These are phyloP conservation scores for Eremobia ochroleuca DNA, from an alignment of 2,888 invertebrate species.

Conservation along the genomic window DNA sequence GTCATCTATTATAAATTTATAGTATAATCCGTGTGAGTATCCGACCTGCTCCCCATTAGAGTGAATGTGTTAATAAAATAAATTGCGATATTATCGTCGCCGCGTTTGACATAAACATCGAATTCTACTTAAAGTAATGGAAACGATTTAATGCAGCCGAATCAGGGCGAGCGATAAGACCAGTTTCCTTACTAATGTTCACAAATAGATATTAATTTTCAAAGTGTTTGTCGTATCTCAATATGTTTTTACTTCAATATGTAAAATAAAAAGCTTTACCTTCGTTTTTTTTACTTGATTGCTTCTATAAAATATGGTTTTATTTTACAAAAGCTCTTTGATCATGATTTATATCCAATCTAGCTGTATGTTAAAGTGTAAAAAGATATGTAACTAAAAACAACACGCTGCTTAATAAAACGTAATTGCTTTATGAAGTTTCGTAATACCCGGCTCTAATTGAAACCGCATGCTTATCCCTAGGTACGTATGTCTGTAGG, in stretches of 20 bases:
- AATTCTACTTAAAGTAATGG: slow-evolving; percentile 90
- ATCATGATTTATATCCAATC: slow-evolving; percentile 7
- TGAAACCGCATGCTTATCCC: slow-evolving; percentile 78
- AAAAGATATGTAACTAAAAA: slow-evolving; percentile 37
- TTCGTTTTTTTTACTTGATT: slow-evolving; percentile 18
- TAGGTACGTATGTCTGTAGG: slow-evolving; percentile 19
- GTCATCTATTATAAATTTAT: slow-evolving; percentile 35
- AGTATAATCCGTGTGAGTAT: slow-evolving; percentile 57
- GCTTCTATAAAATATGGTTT: slow-evolving; percentile 17
- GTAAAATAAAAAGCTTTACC: slow-evolving; percentile 24
- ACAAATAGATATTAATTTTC: slow-evolving; percentile 73
- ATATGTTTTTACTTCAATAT: slow-evolving; percentile 33
- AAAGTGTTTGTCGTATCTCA: slow-evolving; percentile 58
- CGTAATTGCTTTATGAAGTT: slow-evolving; percentile 65
- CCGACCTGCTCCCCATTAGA: slow-evolving; percentile 82
- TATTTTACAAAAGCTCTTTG: slow-evolving; percentile 21
- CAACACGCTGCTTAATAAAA: slow-evolving; percentile 61
- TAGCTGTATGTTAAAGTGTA: neutral
- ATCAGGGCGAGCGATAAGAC: slow-evolving; percentile 83
- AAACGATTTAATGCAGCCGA: slow-evolving; percentile 87
- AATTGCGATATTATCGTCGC: slow-evolving; percentile 88
- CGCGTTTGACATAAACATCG: slow-evolving; percentile 89
- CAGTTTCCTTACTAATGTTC: slow-evolving; percentile 75
- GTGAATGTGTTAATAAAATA: slow-evolving; percentile 87
- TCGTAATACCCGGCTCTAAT: slow-evolving; percentile 72